Percentiles rank a stretch among this genome's conserved stretches.
Conservation (phyloP, 1,140 invertebrate species). For the Papilio aristodemus region DNA sequence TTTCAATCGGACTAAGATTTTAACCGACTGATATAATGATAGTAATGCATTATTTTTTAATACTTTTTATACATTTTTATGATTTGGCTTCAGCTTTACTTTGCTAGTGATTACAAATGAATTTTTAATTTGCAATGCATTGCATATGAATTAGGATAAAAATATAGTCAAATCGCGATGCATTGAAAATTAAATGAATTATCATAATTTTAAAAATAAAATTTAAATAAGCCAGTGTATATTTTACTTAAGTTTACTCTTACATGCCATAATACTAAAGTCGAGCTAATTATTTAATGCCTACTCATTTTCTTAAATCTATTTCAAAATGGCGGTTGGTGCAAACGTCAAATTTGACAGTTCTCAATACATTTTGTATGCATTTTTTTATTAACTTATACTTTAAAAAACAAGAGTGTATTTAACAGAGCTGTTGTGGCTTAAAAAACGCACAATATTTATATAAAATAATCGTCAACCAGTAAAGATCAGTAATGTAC, state of each 20-base stretch:
- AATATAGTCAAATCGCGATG: conserved; percentile 34
- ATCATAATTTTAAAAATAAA: conserved; percentile 33
- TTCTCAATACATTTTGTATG: conserved; percentile 27
- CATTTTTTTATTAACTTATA: conserved; percentile 31
- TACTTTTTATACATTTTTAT: conserved; percentile 44
- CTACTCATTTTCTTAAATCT: conserved; percentile 34
- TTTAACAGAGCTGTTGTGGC: not conserved
- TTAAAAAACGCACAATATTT: conserved; percentile 31
- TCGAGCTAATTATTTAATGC: conserved; percentile 38
- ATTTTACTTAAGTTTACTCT: conserved; percentile 48
- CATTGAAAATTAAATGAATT: conserved; percentile 42
- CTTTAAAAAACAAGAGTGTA: not conserved
- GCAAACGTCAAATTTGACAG: too few relatives aligned
- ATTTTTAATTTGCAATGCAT: conserved; percentile 53
- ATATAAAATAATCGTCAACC: conserved; percentile 11
- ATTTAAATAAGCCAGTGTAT: conserved; percentile 48
- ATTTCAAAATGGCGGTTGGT: not conserved
- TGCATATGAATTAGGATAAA: conserved; percentile 37
- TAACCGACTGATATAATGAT: conserved; percentile 64
- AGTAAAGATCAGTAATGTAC: conserved; percentile 6
- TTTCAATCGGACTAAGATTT: conserved; percentile 50
- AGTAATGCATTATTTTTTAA: conserved; percentile 48
- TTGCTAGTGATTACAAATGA: conserved; percentile 47
- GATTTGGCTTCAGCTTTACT: conserved; percentile 66
- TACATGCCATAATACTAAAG: conserved; percentile 52